phyloP scores from a whole-genome alignment of 2,888 invertebrate genomes.

The Theodoxus fluviatilis region DNA sequence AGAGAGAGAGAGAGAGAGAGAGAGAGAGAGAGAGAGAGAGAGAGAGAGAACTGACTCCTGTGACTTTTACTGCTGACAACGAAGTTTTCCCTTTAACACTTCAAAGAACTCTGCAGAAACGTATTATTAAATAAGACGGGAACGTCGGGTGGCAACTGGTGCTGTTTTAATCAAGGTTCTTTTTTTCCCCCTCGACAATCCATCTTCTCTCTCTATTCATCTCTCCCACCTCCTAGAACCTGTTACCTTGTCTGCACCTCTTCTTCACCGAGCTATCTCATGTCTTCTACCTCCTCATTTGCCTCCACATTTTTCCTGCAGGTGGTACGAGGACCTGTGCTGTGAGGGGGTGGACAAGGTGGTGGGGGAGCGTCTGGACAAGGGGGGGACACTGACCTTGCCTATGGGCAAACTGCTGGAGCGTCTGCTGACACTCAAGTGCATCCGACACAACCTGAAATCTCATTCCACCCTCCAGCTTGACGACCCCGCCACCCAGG shows the following conservation, averaged over 20 bases:
- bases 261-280: not conserved
- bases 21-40: not conserved
- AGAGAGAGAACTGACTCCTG: no score
- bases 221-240: not conserved
- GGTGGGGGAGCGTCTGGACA: conserved; percentile 47
- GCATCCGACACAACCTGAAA: conserved; percentile 37
- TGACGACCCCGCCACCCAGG: conserved; percentile 5
- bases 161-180: no score
- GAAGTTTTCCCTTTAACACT: no score
- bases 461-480: no score
- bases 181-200: no score
- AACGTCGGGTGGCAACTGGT: no score
- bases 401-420: conserved; percentile 64
- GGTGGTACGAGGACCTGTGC: conserved; percentile 64
- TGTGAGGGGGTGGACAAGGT: conserved; percentile 55
- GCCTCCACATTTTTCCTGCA: conserved; percentile 30
- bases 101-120: no score
- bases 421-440: conserved; percentile 55
- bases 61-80: no score
- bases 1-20: not conserved
- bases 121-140: no score
- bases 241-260: not conserved
- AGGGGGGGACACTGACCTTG: conserved; percentile 51
- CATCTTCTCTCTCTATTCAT: no score
- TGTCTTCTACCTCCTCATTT: not conserved